Percentiles rank a stretch among this genome's conserved stretches.
These are phyloP conservation scores for Cacoxenus indagator DNA, from an alignment of 2,888 invertebrate species.

Conservation along the genomic window DNA sequence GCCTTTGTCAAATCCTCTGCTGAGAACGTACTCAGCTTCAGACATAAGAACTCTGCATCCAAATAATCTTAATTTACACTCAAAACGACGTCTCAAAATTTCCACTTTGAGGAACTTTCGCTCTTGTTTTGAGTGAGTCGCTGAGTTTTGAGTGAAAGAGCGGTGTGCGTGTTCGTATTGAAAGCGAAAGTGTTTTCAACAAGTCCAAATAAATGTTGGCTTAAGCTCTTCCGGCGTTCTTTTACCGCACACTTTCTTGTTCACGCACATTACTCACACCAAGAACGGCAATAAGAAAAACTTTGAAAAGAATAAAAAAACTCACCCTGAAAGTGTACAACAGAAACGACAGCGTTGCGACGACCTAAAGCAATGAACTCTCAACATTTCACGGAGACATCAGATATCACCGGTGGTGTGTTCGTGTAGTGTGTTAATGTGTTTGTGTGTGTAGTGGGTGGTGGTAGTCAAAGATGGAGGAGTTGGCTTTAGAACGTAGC, in stretches of 20 bases:
- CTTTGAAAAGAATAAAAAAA: slow-evolving; percentile 33
- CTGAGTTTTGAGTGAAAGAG: slow-evolving; percentile 16
- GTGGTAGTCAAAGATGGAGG: slow-evolving; percentile 5
- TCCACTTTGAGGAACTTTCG: slow-evolving; percentile 30
- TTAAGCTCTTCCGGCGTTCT: slow-evolving; percentile 35
- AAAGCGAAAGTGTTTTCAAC: slow-evolving; percentile 60
- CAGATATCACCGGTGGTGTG: slow-evolving; percentile 2
- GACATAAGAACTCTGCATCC: slow-evolving; percentile 3
- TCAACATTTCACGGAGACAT: slow-evolving; percentile 33
- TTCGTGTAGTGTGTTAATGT: background rate
- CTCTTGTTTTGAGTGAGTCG: slow-evolving; percentile 9
- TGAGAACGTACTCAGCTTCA: slow-evolving; percentile 1
- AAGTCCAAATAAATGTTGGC: slow-evolving; percentile 41
- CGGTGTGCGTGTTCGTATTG: background rate
- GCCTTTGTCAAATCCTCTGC: slow-evolving; percentile 18
- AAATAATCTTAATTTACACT: slow-evolving; percentile 41
- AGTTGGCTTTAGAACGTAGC: background rate
- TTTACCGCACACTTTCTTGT: slow-evolving; percentile 31
- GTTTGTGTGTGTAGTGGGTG: background rate
- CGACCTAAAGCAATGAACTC: slow-evolving; percentile 53
- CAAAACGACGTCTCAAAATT: slow-evolving; percentile 34
- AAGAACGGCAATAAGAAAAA: slow-evolving; percentile 27
- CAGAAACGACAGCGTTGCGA: slow-evolving; percentile 36
- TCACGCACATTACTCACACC: slow-evolving; percentile 25
- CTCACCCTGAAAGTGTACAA: slow-evolving; percentile 44